Percentiles rank a stretch among this genome's conserved stretches.
These are phyloP conservation scores for Eupeodes latifasciatus DNA, from an alignment of 2,888 invertebrate species.

Conservation along the genomic window DNA sequence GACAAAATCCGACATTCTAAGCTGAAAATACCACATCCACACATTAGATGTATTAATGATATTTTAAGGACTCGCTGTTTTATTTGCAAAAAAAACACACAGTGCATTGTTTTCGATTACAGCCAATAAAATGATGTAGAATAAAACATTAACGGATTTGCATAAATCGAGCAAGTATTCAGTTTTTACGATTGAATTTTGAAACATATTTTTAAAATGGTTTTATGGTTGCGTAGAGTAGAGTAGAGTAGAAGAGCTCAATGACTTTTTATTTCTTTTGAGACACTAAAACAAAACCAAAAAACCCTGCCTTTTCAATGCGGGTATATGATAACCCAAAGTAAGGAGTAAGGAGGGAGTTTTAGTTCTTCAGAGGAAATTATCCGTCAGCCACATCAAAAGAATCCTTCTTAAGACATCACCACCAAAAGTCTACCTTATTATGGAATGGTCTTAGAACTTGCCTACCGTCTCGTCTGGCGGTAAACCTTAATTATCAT, in stretches of 20 bases:
- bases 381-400: constrained; percentile 75
- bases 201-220: constrained; percentile 52
- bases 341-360: not conserved
- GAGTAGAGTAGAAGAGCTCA: constrained; percentile 9
- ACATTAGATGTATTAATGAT: constrained; percentile 56
- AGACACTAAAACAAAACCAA: constrained; percentile 38
- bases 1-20: constrained; percentile 45
- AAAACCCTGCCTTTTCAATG: not conserved
- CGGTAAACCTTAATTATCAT: constrained; percentile 73
- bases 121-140: constrained; percentile 70
- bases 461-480: constrained; percentile 71
- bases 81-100: not conserved
- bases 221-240: not conserved
- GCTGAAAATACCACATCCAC: constrained; percentile 19
- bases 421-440: constrained; percentile 20
- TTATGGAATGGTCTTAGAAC: constrained; percentile 46
- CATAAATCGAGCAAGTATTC: constrained; percentile 49
- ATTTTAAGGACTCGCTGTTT: constrained; percentile 59
- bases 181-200: constrained; percentile 58
- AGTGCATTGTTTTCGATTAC: constrained; percentile 55
- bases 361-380: constrained; percentile 67
- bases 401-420: constrained; percentile 62
- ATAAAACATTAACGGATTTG: constrained; percentile 51
- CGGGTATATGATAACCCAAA: constrained; percentile 11
- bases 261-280: constrained; percentile 35